These are phyloP conservation scores for Mionectes olivaceus DNA, from an alignment of 2,797 vertebrate species.

Conservation along the genomic window DNA sequence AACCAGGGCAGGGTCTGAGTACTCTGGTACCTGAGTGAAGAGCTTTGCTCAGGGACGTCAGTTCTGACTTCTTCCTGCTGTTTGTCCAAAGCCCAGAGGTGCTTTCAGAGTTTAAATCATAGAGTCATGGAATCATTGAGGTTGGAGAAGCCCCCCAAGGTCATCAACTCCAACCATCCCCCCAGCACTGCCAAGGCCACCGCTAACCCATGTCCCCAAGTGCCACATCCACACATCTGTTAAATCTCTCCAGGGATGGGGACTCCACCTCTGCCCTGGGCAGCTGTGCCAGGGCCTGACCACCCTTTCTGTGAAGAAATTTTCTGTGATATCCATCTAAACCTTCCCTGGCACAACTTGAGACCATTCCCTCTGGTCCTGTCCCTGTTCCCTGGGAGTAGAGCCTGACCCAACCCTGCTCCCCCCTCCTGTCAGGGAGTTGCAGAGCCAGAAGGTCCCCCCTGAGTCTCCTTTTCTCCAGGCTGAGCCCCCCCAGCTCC, in stretches of 20 bases:
- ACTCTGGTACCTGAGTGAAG: not conserved
- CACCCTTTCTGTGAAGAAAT: not conserved
- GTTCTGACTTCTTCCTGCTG: not conserved
- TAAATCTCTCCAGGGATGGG: not conserved
- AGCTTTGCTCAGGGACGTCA: not conserved
- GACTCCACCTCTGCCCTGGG: not conserved
- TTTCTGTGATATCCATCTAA: not conserved
- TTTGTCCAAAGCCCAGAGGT: not conserved
- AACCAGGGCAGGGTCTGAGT: not conserved
- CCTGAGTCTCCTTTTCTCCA: not conserved
- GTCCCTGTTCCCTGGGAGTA: not conserved
- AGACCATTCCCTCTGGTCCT: not conserved
- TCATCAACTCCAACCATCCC: accelerated
- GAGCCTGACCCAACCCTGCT: accelerated
- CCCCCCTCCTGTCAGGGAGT: not conserved
- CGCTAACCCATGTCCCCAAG: not conserved
- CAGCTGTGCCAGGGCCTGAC: not conserved
- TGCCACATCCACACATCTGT: not conserved
- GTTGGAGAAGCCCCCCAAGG: not conserved
- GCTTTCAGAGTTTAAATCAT: not conserved
- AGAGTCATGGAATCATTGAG: not conserved
- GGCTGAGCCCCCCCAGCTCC: not conserved
- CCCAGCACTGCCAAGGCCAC: not conserved
- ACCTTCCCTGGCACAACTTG: not conserved
- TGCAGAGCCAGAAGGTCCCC: not conserved